A percentile compares a stretch with the other conserved stretches of the same genome.
phyloP scores from a whole-genome alignment of 2,797 vertebrate genomes.

The Enteromius mattozi region DNA sequence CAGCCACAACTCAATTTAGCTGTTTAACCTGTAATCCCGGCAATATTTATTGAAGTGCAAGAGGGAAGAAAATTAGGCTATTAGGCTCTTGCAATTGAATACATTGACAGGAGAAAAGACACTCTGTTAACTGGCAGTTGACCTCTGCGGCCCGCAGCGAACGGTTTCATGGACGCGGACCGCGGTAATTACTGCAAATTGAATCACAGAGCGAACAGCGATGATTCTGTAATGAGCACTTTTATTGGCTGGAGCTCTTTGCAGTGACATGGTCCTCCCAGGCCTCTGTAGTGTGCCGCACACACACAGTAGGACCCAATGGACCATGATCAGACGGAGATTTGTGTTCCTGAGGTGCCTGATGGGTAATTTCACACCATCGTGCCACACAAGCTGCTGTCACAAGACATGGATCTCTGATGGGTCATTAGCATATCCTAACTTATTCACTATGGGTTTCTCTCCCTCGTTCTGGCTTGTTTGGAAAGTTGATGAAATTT shows the following conservation, averaged over 20 bases:
- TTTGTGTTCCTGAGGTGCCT: constrained; percentile 61
- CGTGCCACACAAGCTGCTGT: constrained; percentile 61
- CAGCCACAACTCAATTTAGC: constrained; percentile 93
- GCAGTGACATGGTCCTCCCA: constrained; percentile 61
- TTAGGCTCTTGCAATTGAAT: constrained; percentile 90
- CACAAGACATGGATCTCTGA: constrained; percentile 59
- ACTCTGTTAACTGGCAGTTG: constrained; percentile 93
- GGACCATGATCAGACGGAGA: constrained; percentile 59
- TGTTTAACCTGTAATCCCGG: constrained; percentile 94
- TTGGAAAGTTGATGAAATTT: constrained; percentile 80
- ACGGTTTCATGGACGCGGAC: constrained; percentile 87
- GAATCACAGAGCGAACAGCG: constrained; percentile 88
- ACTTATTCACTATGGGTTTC: constrained; percentile 56
- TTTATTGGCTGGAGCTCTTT: constrained; percentile 88
- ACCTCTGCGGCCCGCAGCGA: constrained; percentile 89
- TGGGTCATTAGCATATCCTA: constrained; percentile 66
- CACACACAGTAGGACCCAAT: constrained; percentile 47
- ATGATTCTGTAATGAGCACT: constrained; percentile 92
- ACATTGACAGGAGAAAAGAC: constrained; percentile 86
- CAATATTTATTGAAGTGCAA: constrained; percentile 88
- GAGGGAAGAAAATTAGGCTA: constrained; percentile 89
- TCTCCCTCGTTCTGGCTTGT: constrained; percentile 62
- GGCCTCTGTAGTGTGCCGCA: constrained; percentile 32
- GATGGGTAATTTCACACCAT: constrained; percentile 68
- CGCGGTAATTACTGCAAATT: constrained; percentile 91